phyloP scores from a whole-genome alignment of 2,797 vertebrate genomes.

The Gouania willdenowi region DNA sequence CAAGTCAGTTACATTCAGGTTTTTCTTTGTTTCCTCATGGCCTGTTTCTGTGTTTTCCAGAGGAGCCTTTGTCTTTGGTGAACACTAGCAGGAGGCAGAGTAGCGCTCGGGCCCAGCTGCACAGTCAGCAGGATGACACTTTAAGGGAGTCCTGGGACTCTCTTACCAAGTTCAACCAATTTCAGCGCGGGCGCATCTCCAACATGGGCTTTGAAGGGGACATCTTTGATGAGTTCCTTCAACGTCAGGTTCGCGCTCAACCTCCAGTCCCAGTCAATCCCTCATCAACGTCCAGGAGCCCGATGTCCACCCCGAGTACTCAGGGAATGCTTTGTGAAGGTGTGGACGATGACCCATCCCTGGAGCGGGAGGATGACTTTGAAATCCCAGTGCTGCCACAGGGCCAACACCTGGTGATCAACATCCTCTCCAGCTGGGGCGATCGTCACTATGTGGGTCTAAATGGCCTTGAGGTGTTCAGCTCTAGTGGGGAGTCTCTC shows the following conservation, averaged over 20 bases:
- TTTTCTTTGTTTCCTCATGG: background rate
- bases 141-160: conserved; percentile 92
- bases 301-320: conserved; percentile 10
- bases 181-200: conserved; percentile 89
- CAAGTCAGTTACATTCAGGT: no score
- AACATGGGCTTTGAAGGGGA: conserved; percentile 86
- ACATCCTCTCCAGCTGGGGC: conserved; percentile 92
- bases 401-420: conserved; percentile 83
- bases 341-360: conserved; percentile 55
- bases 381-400: conserved; percentile 89
- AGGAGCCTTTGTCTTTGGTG: conserved; percentile 45
- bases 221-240: conserved; percentile 91
- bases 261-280: conserved; percentile 11
- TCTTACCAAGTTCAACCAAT: conserved; percentile 87
- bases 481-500: conserved; percentile 85
- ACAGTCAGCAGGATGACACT: conserved; percentile 78
- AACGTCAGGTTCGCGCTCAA: conserved; percentile 71
- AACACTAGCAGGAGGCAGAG: conserved; percentile 37
- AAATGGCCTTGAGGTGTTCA: conserved; percentile 92
- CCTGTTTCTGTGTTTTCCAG: conserved; percentile 61
- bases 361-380: conserved; percentile 79
- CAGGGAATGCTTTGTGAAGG: conserved; percentile 35
- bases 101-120: conserved; percentile 53
- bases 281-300: conserved; percentile 27
- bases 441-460: conserved; percentile 96